A percentile compares a stretch with the other conserved stretches of the same genome.
Conservation (phyloP, 2,888 invertebrate species). For the Amphipyra berbera region DNA sequence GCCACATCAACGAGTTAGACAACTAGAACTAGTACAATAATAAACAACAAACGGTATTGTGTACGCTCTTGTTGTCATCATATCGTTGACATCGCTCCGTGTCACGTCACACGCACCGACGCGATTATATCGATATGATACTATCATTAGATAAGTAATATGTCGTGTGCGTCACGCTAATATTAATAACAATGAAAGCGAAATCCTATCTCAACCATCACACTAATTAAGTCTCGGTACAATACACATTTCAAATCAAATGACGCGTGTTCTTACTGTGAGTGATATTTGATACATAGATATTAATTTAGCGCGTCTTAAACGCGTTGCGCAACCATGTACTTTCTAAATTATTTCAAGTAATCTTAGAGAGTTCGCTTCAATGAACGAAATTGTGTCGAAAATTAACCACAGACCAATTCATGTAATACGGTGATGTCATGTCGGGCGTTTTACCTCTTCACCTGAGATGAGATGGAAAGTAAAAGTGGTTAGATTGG, state of each 20-base stretch:
- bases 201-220: constrained; percentile 18
- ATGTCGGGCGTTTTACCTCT: constrained; percentile 65
- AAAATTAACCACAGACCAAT: constrained; percentile 39
- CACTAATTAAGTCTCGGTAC: constrained; percentile 27
- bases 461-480: constrained; percentile 70
- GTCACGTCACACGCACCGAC: constrained; percentile 28
- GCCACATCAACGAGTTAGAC: constrained; percentile 26
- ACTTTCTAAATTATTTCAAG: constrained; percentile 56
- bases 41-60: constrained; percentile 16
- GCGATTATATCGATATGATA: constrained; percentile 20
- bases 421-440: constrained; percentile 65
- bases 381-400: constrained; percentile 24
- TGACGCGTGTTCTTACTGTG: constrained; percentile 8
- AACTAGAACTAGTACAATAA: constrained; percentile 40
- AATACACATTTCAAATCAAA: constrained; percentile 28
- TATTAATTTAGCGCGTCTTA: constrained; percentile 24
- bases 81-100: constrained; percentile 48
- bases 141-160: constrained; percentile 26
- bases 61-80: constrained; percentile 43
- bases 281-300: constrained; percentile 5
- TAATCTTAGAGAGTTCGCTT: constrained; percentile 40
- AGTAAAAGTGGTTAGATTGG: constrained; percentile 87
- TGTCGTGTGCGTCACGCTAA: constrained; percentile 36
- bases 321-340: constrained; percentile 38
- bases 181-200: constrained; percentile 48